A percentile compares a stretch with the other conserved stretches of the same genome.
Evolutionary conservation across 2,797 vertebrate species (phyloP).

Genomic region (Paramormyrops hopkinsi): DNA sequence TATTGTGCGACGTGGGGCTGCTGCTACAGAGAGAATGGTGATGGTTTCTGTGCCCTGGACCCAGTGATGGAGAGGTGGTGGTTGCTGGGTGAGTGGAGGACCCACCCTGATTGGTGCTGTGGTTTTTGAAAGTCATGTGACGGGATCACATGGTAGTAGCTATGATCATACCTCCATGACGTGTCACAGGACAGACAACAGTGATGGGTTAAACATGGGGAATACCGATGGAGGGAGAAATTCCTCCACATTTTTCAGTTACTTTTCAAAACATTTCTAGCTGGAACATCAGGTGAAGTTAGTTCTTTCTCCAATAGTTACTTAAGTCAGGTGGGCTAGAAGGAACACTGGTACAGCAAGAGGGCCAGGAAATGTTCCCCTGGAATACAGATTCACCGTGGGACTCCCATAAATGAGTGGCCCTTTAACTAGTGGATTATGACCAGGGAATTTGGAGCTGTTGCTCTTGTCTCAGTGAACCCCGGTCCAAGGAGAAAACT

Average conservation of each 20-base stretch:
- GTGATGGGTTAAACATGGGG: neutral
- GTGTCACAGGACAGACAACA: neutral
- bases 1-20: neutral
- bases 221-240: neutral
- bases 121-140: neutral
- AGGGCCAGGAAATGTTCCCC: neutral
- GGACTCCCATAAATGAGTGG: neutral
- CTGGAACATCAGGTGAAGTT: neutral
- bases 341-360: neutral
- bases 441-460: neutral
- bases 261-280: neutral
- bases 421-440: neutral
- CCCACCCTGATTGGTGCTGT: neutral
- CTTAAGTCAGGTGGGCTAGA: neutral
- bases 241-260: neutral
- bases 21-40: neutral
- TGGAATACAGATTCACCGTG: neutral
- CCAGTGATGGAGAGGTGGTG: neutral
- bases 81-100: neutral
- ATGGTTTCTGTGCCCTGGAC: neutral
- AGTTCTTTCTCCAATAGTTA: neutral
- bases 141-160: neutral
- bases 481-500: neutral
- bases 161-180: neutral
- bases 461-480: neutral